phyloP scores from a whole-genome alignment of 1,140 invertebrate species.

The Conopomorpha cramerella region DNA sequence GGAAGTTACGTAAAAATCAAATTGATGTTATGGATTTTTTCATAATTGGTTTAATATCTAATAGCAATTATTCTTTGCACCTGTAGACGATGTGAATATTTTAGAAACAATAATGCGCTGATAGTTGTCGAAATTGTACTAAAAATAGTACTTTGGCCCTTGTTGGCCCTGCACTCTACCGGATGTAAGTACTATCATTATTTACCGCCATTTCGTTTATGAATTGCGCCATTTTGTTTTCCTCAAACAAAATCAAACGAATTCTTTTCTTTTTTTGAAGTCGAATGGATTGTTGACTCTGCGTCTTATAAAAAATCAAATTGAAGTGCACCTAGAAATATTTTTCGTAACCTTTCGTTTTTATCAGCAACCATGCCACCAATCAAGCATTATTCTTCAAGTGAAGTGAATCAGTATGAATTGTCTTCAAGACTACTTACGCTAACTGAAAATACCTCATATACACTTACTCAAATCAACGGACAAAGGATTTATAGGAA shows the following conservation, averaged over 20 bases:
- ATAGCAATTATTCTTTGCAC: too few relatives aligned
- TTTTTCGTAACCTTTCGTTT: slow-evolving; percentile 22
- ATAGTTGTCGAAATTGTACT: too few relatives aligned
- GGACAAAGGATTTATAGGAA: slow-evolving; percentile 51
- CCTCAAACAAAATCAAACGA: not conserved
- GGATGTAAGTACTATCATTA: too few relatives aligned
- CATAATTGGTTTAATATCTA: too few relatives aligned
- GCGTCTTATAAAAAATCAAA: too few relatives aligned
- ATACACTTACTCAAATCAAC: slow-evolving; percentile 53
- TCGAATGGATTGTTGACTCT: not conserved
- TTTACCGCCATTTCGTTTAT: too few relatives aligned
- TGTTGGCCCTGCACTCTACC: too few relatives aligned
- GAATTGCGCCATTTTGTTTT: not conserved
- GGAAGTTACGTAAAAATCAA: too few relatives aligned
- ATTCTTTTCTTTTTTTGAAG: not conserved
- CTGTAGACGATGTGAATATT: too few relatives aligned
- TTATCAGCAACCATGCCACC: slow-evolving; percentile 38
- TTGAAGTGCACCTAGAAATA: slow-evolving; percentile 12
- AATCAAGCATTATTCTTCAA: slow-evolving; percentile 45
- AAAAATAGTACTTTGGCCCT: too few relatives aligned
- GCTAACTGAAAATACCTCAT: slow-evolving; percentile 45
- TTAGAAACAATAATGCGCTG: too few relatives aligned
- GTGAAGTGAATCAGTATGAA: slow-evolving; percentile 57
- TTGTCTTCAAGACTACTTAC: slow-evolving; percentile 51
- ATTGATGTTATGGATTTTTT: too few relatives aligned